Evolutionary conservation across 1,140 invertebrate species (phyloP).

Genomic region (Ostrea denselamellosa): DNA sequence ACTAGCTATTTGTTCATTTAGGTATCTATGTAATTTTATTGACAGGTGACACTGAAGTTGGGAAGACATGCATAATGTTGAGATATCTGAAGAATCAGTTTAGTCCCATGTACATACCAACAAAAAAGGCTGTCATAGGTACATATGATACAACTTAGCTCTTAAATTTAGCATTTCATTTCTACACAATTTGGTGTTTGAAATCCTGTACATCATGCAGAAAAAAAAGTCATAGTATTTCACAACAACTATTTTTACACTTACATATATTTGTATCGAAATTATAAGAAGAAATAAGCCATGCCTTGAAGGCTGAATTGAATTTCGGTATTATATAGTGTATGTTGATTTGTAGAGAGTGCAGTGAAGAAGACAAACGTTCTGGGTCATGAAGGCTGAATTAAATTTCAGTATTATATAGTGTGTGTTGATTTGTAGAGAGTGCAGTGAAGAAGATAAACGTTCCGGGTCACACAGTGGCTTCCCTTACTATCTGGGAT

Average conservation of each 20-base stretch:
- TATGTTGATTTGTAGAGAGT: constrained; percentile 65
- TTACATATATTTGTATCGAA: no score
- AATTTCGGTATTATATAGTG: background rate
- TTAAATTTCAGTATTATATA: background rate
- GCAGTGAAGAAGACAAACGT: constrained; percentile 72
- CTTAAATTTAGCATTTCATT: no score
- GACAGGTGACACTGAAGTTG: constrained; percentile 73
- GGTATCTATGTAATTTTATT: background rate
- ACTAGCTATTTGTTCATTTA: background rate
- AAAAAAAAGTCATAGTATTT: no score
- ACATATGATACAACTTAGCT: constrained; percentile 13
- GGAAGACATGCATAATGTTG: constrained; percentile 71
- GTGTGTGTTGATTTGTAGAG: constrained; percentile 58
- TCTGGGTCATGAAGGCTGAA: no score
- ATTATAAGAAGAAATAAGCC: no score
- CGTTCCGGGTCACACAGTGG: constrained; percentile 69
- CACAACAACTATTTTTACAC: no score
- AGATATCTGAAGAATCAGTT: constrained; percentile 73
- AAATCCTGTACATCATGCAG: no score
- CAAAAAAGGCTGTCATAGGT: constrained; percentile 72
- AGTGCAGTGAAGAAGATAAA: constrained; percentile 73
- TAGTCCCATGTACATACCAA: constrained; percentile 69
- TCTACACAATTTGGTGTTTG: no score
- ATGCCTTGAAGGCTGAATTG: no score
- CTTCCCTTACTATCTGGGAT: constrained; percentile 73